Conservation (phyloP, 2,113 vertebrate genomes). For the Nothobranchius furzeri region DNA sequence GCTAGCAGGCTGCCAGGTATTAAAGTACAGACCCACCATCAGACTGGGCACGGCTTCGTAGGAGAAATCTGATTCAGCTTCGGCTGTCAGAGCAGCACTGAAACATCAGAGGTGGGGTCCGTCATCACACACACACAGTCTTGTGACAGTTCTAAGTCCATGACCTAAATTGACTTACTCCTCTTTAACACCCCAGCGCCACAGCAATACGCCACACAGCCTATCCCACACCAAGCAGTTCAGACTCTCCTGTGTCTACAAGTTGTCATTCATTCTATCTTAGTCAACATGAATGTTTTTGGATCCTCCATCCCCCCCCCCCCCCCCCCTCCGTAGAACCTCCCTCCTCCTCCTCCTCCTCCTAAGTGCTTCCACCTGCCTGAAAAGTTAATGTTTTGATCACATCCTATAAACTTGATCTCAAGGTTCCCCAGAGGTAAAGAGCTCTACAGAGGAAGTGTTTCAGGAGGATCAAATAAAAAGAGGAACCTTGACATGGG, state of each 20-base stretch:
- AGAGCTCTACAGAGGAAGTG: conserved; percentile 66
- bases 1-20: conserved; percentile 84
- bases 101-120: conserved; percentile 27
- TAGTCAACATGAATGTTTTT: conserved; percentile 55
- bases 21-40: conserved; percentile 81
- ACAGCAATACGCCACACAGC: conserved; percentile 45
- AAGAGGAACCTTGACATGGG: conserved; percentile 72
- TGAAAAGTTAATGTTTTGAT: conserved; percentile 74
- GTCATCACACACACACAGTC: conserved; percentile 37
- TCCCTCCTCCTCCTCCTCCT: conserved; percentile 48
- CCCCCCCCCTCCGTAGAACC: conserved; percentile 19
- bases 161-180: conserved; percentile 74
- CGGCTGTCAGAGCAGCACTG: conserved; percentile 35
- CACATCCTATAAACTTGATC: conserved; percentile 75
- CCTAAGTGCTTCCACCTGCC: conserved; percentile 76
- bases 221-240: conserved; percentile 17
- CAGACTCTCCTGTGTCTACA: conserved; percentile 55
- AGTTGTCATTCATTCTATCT: conserved; percentile 63
- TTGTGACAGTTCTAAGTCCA: conserved; percentile 63
- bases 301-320: conserved; percentile 60
- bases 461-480: conserved; percentile 61
- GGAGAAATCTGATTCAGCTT: conserved; percentile 28
- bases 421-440: conserved; percentile 59
- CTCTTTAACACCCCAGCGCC: conserved; percentile 40
- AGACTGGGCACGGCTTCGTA: conserved; percentile 61